Conservation (phyloP, 2,797 vertebrate species). For the Artibeus lituratus region DNA sequence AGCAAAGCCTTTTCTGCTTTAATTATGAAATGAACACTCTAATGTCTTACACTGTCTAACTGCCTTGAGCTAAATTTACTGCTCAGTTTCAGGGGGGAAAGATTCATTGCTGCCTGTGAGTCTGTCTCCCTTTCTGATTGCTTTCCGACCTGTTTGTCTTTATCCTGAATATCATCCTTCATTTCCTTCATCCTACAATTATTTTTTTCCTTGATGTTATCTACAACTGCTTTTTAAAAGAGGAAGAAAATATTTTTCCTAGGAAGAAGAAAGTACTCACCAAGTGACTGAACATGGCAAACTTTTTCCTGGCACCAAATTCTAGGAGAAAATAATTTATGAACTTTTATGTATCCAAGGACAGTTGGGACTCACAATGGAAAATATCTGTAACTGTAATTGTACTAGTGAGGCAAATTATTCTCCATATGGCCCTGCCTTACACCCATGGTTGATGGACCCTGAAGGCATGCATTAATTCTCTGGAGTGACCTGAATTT, state of each 20-base stretch:
- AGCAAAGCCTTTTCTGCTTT: conserved; percentile 35
- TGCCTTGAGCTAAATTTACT: conserved; percentile 60
- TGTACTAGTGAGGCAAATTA: neutral
- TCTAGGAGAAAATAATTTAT: conserved; percentile 1
- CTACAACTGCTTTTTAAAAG: neutral
- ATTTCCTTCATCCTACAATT: neutral
- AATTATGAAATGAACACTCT: conserved; percentile 23
- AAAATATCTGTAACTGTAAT: neutral
- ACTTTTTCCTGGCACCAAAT: neutral
- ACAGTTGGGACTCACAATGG: neutral
- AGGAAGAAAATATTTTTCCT: neutral
- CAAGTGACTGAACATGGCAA: neutral
- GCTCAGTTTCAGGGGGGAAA: neutral
- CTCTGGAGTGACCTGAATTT: neutral
- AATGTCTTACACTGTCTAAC: neutral
- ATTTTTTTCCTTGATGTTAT: neutral
- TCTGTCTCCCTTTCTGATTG: conserved; percentile 27
- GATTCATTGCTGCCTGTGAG: neutral
- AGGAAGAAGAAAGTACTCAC: neutral
- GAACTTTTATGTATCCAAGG: neutral
- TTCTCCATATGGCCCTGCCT: neutral
- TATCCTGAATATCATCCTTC: neutral
- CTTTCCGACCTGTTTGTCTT: conserved; percentile 13
- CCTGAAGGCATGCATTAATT: neutral
- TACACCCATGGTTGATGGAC: neutral